phyloP scores from a whole-genome alignment of 2,797 vertebrate genomes.

The Ammospiza maritima region DNA sequence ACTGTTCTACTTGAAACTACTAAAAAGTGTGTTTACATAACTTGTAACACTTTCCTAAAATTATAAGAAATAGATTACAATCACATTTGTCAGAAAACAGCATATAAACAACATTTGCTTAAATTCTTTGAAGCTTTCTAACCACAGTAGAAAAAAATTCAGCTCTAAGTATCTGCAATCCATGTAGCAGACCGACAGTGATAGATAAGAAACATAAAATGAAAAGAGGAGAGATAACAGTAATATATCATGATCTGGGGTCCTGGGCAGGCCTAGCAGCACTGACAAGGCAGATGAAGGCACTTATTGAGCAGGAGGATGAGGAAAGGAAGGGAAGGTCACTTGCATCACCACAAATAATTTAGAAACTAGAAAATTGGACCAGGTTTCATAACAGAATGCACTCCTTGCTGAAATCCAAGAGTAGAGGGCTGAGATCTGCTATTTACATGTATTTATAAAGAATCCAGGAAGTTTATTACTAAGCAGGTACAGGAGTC shows the following conservation, averaged over 20 bases:
- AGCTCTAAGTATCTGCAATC: background rate
- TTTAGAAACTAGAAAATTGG: background rate
- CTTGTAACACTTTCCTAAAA: background rate
- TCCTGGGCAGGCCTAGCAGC: background rate
- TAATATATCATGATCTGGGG: accelerated
- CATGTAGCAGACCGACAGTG: background rate
- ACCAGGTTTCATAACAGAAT: background rate
- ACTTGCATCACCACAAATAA: background rate
- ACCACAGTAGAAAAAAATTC: background rate
- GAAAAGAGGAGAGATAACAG: background rate
- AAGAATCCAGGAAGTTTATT: background rate
- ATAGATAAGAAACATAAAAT: background rate
- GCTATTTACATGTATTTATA: background rate
- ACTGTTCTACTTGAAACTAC: background rate
- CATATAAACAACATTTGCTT: background rate
- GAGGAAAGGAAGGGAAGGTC: background rate
- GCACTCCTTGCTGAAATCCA: background rate
- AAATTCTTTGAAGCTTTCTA: background rate
- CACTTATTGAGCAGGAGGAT: accelerated
- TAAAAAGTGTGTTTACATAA: background rate
- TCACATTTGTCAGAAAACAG: background rate
- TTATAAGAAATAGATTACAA: background rate
- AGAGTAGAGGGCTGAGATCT: background rate
- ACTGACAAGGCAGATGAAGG: background rate
- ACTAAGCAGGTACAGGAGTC: background rate